Evolutionary conservation across 2,888 invertebrate genomes (phyloP).

Genomic region (Metalampra italica): DNA sequence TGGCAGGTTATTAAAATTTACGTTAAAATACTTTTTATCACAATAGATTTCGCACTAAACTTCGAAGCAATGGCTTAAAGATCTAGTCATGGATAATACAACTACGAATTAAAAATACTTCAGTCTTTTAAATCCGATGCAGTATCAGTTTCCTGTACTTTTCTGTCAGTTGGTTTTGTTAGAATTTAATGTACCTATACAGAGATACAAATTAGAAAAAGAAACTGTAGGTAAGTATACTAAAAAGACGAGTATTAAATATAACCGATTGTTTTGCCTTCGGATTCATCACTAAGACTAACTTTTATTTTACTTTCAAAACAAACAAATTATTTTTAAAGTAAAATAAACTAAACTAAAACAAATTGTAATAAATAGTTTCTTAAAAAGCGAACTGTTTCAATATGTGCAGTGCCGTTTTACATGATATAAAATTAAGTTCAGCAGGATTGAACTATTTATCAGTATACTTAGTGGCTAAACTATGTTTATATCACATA

Average conservation of each 20-base stretch:
- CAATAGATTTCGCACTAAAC: constrained; percentile 59
- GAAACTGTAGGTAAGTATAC: constrained; percentile 17
- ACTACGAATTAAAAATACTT: constrained; percentile 57
- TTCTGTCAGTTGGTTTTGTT: constrained; percentile 16
- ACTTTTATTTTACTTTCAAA: constrained; percentile 47
- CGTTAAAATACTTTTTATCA: constrained; percentile 69
- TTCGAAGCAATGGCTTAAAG: constrained; percentile 50
- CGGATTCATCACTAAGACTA: constrained; percentile 51
- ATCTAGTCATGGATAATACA: constrained; percentile 61
- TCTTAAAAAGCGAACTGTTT: constrained; percentile 38
- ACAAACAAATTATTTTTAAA: constrained; percentile 32
- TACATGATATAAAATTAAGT: constrained; percentile 41
- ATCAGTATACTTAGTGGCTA: constrained; percentile 51
- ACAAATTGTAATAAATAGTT: constrained; percentile 58
- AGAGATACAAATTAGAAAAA: constrained; percentile 22
- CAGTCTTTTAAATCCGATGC: constrained; percentile 69
- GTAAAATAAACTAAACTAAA: constrained; percentile 52
- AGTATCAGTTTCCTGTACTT: constrained; percentile 30
- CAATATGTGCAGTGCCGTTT: constrained; percentile 38
- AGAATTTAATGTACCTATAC: constrained; percentile 19
- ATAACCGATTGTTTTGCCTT: constrained; percentile 49
- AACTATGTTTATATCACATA: constrained; percentile 72
- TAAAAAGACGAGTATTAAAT: constrained; percentile 35
- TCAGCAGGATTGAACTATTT: constrained; percentile 34
- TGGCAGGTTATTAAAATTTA: constrained; percentile 47